Conservation (phyloP, 1,140 invertebrate species). For the Drosophila equinoxialis region DNA sequence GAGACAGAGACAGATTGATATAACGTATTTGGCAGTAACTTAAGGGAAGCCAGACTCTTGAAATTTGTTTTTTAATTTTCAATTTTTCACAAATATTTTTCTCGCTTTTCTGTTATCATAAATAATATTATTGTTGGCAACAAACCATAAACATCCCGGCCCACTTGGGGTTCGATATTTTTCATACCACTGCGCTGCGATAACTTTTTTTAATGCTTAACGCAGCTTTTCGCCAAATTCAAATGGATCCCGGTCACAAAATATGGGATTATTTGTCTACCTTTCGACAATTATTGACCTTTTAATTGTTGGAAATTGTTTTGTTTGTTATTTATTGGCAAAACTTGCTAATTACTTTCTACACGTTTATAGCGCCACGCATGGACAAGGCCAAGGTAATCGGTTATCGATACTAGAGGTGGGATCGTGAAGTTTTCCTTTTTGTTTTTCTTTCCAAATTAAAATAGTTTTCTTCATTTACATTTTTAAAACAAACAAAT, state of each 20-base stretch:
- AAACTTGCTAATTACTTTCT: conserved; percentile 22
- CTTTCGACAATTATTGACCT: not conserved
- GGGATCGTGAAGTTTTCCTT: not conserved
- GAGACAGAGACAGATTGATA: conserved; percentile 24
- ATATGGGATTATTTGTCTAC: not conserved
- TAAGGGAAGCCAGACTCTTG: not conserved
- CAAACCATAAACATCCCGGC: conserved; percentile 4
- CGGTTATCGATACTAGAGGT: conserved; percentile 22
- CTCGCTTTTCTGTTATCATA: not conserved
- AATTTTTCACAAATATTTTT: not conserved
- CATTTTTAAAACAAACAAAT: too few species aligned
- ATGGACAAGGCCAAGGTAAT: conserved; percentile 28
- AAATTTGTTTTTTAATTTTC: not conserved
- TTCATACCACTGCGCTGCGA: not conserved
- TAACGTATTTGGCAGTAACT: not conserved
- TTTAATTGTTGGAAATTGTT: not conserved
- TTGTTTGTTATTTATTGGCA: not conserved
- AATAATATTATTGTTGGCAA: not conserved
- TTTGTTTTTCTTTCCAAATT: too few species aligned
- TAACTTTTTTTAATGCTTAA: conserved; percentile 6
- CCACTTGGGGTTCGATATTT: conserved; percentile 13
- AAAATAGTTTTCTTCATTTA: too few species aligned
- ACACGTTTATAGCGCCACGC: conserved; percentile 51
- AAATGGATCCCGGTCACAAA: not conserved
- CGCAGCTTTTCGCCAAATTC: not conserved